Percentiles rank a stretch among this genome's conserved stretches.
Evolutionary conservation across 2,888 invertebrate species (phyloP).

Genomic region (Nebria brevicollis): DNA sequence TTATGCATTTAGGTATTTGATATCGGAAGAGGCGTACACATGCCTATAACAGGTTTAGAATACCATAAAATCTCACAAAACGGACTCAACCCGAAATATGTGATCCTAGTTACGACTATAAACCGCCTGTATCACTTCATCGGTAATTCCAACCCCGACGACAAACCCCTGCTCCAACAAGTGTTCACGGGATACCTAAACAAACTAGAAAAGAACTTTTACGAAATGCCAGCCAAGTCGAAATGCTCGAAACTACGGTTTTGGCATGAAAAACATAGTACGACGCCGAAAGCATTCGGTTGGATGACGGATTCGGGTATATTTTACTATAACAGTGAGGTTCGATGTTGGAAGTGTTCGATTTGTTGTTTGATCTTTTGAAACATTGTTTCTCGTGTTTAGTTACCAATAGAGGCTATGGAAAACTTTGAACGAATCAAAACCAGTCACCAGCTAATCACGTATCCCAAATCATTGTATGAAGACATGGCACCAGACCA

Average conservation of each 20-base stretch:
- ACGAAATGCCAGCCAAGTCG: conserved; percentile 77
- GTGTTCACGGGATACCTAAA: conserved; percentile 83
- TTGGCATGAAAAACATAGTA: conserved; percentile 74
- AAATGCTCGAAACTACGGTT: conserved; percentile 84
- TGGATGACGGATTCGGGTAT: conserved; percentile 90
- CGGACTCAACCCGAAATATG: conserved; percentile 70
- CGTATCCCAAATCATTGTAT: conserved; percentile 60
- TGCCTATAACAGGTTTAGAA: conserved; percentile 88
- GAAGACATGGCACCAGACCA: conserved; percentile 57
- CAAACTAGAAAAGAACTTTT: conserved; percentile 75
- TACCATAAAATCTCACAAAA: conserved; percentile 79
- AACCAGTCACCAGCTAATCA: conserved; percentile 53
- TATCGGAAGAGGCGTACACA: conserved; percentile 80
- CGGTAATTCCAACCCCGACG: conserved; percentile 79
- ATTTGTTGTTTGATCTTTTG: background rate
- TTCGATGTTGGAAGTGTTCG: background rate
- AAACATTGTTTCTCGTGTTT: background rate
- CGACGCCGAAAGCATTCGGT: conserved; percentile 81
- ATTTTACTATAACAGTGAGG: conserved; percentile 74
- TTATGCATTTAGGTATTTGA: conserved; percentile 78
- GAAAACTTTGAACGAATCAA: conserved; percentile 47
- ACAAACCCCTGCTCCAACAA: conserved; percentile 81
- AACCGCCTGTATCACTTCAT: conserved; percentile 89
- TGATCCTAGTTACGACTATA: conserved; percentile 85
- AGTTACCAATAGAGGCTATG: conserved; percentile 26